Conservation (phyloP, 1,140 invertebrate species). For the Sminthurinus signatus region DNA sequence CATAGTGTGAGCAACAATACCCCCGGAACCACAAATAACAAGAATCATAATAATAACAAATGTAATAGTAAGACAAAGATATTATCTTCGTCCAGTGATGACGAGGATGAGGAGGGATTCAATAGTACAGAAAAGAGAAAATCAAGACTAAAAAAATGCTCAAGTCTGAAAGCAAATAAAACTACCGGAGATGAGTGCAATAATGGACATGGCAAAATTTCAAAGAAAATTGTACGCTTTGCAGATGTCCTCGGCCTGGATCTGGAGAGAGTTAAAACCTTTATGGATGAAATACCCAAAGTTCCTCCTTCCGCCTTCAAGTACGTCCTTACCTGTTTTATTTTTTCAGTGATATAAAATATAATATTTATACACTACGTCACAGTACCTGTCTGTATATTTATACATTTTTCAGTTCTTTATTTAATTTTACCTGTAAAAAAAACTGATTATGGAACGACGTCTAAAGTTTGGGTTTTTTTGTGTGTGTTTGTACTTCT, state of each 20-base stretch:
- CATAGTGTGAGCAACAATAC: neutral
- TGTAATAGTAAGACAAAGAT: neutral
- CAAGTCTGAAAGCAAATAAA: conserved; percentile 1
- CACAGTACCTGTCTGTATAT: too few species aligned
- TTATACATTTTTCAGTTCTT: too few species aligned
- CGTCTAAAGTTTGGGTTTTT: too few species aligned
- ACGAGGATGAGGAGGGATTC: neutral
- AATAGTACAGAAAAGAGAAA: neutral
- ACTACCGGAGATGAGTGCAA: neutral
- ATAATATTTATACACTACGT: too few species aligned
- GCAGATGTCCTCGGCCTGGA: conserved; percentile 90
- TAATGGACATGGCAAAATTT: conserved; percentile 2
- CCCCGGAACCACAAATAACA: neutral
- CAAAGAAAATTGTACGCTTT: conserved; percentile 90
- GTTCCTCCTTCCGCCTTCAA: conserved; percentile 75
- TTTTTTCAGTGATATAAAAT: too few species aligned
- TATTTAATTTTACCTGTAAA: too few species aligned
- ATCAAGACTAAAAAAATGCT: conserved; percentile 7
- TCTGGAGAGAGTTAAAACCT: conserved; percentile 81
- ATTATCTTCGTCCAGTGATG: neutral
- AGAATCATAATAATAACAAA: conserved; percentile 5
- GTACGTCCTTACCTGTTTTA: too few species aligned
- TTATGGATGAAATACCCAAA: conserved; percentile 79
- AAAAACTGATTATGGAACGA: too few species aligned
- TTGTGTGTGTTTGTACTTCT: too few species aligned